phyloP scores from a whole-genome alignment of 2,113 vertebrate genomes.

The Empidonax traillii region DNA sequence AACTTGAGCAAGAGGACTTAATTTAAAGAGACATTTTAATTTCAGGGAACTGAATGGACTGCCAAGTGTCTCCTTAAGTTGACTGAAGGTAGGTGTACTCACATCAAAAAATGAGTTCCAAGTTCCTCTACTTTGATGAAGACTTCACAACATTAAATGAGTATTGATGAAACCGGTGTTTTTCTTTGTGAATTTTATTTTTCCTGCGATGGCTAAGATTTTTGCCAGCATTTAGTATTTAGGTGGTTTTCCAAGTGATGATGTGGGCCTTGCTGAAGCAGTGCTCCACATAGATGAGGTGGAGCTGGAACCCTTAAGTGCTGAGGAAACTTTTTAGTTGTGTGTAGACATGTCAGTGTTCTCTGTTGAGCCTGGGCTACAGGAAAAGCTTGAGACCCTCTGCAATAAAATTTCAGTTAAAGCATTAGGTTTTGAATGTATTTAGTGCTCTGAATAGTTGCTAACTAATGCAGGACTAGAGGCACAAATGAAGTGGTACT shows the following conservation, averaged over 20 bases:
- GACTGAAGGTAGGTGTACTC: background rate
- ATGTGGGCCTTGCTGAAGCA: background rate
- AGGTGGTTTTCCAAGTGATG: background rate
- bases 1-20: background rate
- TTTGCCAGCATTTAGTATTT: background rate
- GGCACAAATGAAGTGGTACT: background rate
- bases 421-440: background rate
- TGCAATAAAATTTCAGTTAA: conserved; percentile 3
- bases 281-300: background rate
- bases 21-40: background rate
- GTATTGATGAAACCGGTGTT: background rate
- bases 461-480: background rate
- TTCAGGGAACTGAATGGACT: background rate
- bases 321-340: background rate
- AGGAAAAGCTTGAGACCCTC: background rate
- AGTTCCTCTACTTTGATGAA: background rate
- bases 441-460: conserved; percentile 3
- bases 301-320: background rate
- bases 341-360: background rate
- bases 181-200: background rate
- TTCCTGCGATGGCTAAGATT: background rate
- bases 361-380: background rate
- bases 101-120: background rate
- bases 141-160: background rate
- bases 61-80: background rate